Evolutionary conservation across 2,888 invertebrate genomes (phyloP).

Genomic region (Lasioglossum morio): DNA sequence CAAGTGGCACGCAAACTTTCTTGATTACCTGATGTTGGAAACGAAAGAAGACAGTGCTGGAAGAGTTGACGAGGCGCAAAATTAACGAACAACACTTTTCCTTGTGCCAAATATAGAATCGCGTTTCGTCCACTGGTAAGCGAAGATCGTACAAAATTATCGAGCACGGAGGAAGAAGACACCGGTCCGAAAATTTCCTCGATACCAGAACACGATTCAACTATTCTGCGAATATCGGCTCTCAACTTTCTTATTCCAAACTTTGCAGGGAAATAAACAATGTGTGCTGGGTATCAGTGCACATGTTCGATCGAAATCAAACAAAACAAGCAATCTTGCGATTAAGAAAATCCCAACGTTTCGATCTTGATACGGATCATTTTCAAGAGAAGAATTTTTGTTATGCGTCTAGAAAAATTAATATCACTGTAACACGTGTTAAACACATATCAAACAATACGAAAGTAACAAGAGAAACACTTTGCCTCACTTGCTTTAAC

Average conservation of each 20-base stretch:
- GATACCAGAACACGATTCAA: background rate
- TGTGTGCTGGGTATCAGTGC: too few species aligned
- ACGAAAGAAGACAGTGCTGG: background rate
- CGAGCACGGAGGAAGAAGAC: background rate
- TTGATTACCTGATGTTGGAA: background rate
- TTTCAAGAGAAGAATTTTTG: too few species aligned
- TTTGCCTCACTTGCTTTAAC: too few species aligned
- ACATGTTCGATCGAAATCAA: too few species aligned
- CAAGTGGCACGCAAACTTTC: background rate
- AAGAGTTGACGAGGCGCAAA: background rate
- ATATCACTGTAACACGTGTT: too few species aligned
- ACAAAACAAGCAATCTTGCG: too few species aligned
- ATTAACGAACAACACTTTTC: background rate
- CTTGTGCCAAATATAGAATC: background rate
- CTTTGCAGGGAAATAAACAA: background rate
- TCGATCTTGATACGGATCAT: too few species aligned
- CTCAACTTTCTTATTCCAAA: background rate
- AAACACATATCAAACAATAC: too few species aligned
- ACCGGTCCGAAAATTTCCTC: background rate
- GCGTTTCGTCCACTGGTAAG: background rate
- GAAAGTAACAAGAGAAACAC: too few species aligned
- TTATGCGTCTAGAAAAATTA: too few species aligned
- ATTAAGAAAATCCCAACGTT: too few species aligned
- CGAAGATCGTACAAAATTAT: background rate
- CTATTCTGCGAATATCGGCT: background rate